Evolutionary conservation across 2,888 invertebrate species (phyloP), one percentile per base, ranked within the genome.

Genomic region (Dasysyrphus tricinctus): DNA sequence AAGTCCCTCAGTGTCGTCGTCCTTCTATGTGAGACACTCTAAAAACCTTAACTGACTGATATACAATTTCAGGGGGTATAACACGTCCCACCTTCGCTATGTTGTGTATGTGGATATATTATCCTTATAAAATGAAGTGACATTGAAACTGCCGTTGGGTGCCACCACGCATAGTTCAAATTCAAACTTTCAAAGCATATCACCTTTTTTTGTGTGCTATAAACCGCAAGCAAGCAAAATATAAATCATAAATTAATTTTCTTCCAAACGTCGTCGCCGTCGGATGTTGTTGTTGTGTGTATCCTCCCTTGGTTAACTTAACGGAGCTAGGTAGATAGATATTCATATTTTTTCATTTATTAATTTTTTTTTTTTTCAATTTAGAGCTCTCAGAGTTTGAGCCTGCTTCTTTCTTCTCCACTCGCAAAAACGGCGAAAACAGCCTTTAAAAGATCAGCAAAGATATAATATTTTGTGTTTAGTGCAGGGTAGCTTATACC

Each of bases 241-340:
- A 81, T 81, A 85, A 85, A 85, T 85, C 85, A 81, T 77, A 81
- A 85, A 85, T 85, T 85, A 85, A 81, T 85, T 81, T 85, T 69
- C 42, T 70, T 77, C 49, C 42, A 49, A 73, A 74, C 51, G 65
- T 32, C 32, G 32, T 32, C 24, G 24, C 3, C 3, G 24, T 67
- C 51, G 54, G 70, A 57, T 63, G 65, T 77, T 76, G 47, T 67
- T 72, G 44, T 44, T 44, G 44, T n/a, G 65, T 57, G 57, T 37
- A 12, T 11, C 24, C 63, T 32, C 42, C 32, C 32, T 56, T 63
- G 57, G 70, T 63, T 19, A 51, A 39, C 42, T 34, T 11, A 39
- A 80, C 47, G 59, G 16, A 80, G 75, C 49, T 51, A n/a, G 12
- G 4, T 29, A 54, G 1, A 19, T n/a, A 56, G 44, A 44, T 39